phyloP scores from a whole-genome alignment of 2,113 vertebrate species.

The Cricetomys ansorgei region DNA sequence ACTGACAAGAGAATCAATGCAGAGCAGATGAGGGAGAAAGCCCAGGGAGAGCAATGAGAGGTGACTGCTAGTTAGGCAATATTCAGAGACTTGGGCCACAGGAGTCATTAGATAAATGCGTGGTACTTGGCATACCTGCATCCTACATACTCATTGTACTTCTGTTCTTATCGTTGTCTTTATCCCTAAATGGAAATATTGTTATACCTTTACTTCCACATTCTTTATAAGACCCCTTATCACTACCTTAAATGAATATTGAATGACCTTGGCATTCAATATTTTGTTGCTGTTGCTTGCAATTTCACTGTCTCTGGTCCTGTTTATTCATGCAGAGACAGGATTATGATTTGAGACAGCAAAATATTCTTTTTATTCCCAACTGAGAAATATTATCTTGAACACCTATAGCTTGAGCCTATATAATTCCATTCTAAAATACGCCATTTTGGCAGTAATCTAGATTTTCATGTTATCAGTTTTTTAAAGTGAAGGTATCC shows the following conservation, averaged over 20 bases:
- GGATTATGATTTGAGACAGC: neutral
- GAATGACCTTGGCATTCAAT: neutral
- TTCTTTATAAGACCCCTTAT: neutral
- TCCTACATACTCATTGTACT: neutral
- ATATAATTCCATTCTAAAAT: neutral
- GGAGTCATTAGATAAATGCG: too few species aligned
- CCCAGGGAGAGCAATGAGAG: accelerated
- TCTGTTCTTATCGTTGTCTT: neutral
- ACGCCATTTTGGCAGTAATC: neutral
- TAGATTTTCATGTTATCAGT: neutral
- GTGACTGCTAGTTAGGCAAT: accelerated
- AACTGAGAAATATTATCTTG: constrained; percentile 18
- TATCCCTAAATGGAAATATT: neutral
- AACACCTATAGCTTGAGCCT: neutral
- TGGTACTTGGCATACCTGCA: neutral
- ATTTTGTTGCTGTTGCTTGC: neutral
- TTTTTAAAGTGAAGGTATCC: constrained; percentile 39
- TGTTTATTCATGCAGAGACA: neutral
- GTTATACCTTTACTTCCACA: neutral
- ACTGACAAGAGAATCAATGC: neutral
- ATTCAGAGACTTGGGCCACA: neutral
- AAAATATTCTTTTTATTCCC: neutral
- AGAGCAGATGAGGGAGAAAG: neutral
- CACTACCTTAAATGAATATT: too few species aligned
- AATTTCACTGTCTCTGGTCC: neutral